Evolutionary conservation across 1,140 invertebrate genomes (phyloP).

Genomic region (Lepidotrigona ventralis): DNA sequence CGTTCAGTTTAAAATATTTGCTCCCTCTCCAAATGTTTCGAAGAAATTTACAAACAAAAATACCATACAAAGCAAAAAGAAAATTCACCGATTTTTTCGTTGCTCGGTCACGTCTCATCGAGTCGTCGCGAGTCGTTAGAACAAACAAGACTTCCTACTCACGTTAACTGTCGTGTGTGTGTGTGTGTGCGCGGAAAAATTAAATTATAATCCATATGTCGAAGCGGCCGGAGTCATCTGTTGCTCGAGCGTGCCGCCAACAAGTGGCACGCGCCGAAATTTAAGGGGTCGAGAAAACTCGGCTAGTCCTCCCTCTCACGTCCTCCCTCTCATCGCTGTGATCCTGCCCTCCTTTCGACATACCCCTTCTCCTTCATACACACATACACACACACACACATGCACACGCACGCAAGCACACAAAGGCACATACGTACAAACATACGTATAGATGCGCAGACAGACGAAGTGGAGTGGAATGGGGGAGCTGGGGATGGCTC

Average conservation of each 20-base stretch:
- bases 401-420: too few species aligned
- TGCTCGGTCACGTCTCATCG: background rate
- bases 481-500: constrained; percentile 33
- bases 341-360: constrained; percentile 19
- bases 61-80: too few species aligned
- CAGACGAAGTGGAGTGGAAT: background rate
- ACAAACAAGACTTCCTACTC: background rate
- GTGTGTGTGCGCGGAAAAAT: constrained; percentile 9
- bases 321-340: constrained; percentile 27
- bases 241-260: constrained; percentile 72
- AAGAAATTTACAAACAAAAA: too few species aligned
- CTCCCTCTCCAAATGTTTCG: too few species aligned
- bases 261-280: constrained; percentile 74
- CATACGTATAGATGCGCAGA: background rate
- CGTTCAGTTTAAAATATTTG: too few species aligned
- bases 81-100: background rate
- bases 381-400: background rate
- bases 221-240: constrained; percentile 66
- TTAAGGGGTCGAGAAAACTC: constrained; percentile 71
- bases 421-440: background rate
- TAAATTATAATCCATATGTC: constrained; percentile 11
- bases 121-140: background rate
- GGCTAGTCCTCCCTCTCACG: constrained; percentile 33
- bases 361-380: background rate
- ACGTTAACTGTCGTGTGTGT: background rate